phyloP scores from a whole-genome alignment of 2,113 vertebrate species.

The Apteryx mantelli region DNA sequence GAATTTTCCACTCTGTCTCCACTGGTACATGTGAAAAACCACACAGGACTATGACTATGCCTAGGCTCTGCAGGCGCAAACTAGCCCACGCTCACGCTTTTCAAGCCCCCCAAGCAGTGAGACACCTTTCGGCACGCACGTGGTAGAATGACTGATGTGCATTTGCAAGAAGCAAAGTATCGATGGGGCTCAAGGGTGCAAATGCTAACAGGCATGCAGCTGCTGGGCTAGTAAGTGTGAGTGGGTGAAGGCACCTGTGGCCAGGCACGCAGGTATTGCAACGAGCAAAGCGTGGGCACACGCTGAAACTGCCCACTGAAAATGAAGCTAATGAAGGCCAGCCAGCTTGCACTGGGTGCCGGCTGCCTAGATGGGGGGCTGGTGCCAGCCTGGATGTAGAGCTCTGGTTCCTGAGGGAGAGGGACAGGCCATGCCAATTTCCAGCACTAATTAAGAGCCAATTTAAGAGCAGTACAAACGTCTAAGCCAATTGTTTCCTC shows the following conservation, averaged over 20 bases:
- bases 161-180: background rate
- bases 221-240: fast-evolving
- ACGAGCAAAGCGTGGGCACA: background rate
- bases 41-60: fast-evolving
- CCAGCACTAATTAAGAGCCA: background rate
- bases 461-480: background rate
- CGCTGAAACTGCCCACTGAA: background rate
- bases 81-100: fast-evolving
- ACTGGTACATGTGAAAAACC: background rate
- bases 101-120: fast-evolving
- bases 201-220: background rate
- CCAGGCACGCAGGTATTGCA: background rate
- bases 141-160: fast-evolving
- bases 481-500: background rate
- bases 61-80: background rate
- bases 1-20: background rate
- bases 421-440: background rate
- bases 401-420: background rate
- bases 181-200: background rate
- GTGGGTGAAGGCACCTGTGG: background rate
- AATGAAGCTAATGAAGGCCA: background rate
- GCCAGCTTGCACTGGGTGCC: fast-evolving
- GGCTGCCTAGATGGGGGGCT: background rate
- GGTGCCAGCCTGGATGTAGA: background rate
- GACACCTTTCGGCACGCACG: background rate